Base-by-base conservation (phyloP, 2,797 vertebrate genomes). In the Alosa sapidissima region DNA sequence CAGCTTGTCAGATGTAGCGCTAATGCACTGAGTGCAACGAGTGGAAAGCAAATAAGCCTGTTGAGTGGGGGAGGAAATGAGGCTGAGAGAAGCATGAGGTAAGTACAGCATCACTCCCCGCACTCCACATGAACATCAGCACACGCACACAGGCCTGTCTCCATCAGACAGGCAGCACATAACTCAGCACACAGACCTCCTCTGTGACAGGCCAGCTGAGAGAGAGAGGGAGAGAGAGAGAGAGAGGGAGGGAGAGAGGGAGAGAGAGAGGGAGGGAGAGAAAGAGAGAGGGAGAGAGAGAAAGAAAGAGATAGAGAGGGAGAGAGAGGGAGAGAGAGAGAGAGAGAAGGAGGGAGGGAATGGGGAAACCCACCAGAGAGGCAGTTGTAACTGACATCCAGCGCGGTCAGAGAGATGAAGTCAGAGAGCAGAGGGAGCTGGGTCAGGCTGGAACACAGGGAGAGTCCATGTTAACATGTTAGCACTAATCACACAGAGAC, bases 331-430 rank as follows among this genome's bases (percentile, higher is more conserved):
- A 55, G 19, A 55, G 54, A 19, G 54, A 19, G 54, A 55, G 54
- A 9, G 3, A n/a, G 16, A 5, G 21, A 60, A 55, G 7, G 55
- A 60, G 55, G 21, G 16, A 60, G 58, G n/a, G 58, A 62, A 13
- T 72, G 28, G n/a, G 84, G 51, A 72, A 24, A 36, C 78, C 93
- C 91, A 99, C 98, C 98, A 93, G 97, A 96, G 28, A 99, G 92
- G 91, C 96, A 97, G 93, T 99, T 99, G 90, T 95, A 95, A 87
- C 94, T 95, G 84, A 98, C 83, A 92, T 98, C 94, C 87, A 99
- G 89, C 49, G 94, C 95, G 90, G 93, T 92, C 89, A 99, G 94
- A 85, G 96, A 97, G 72, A 98, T 65, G 84, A 93, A 95, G 84
- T 96, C 95, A 89, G 92, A 92, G 90, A 99, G 94, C 84, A 93